Conservation (phyloP, 1,140 invertebrate species). For the Panagrolaimus sp. region DNA sequence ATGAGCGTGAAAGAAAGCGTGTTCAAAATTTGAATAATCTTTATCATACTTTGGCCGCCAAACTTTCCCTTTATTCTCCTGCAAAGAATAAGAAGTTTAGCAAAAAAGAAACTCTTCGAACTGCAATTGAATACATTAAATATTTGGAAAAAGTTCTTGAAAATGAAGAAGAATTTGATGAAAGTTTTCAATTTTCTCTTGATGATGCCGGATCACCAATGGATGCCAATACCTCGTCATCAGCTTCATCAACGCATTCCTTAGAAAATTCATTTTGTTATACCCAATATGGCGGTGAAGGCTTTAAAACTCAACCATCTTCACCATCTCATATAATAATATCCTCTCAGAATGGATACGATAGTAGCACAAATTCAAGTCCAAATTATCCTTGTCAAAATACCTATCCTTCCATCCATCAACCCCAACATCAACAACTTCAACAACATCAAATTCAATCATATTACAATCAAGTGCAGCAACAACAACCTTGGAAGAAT, state of each 20-base stretch:
- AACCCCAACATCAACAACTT: too few species aligned
- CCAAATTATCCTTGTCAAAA: too few species aligned
- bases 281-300: neutral
- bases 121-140: conserved; percentile 45
- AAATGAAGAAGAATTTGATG: neutral
- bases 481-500: too few species aligned
- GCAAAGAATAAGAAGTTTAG: conserved; percentile 45
- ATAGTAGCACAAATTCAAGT: too few species aligned
- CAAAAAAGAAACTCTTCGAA: conserved; percentile 44
- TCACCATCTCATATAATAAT: neutral
- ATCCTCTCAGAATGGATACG: neutral
- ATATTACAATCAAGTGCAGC: too few species aligned
- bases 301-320: neutral
- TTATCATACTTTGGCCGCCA: conserved; percentile 34
- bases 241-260: neutral
- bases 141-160: conserved; percentile 25
- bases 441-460: too few species aligned
- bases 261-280: neutral
- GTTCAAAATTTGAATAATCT: conserved; percentile 40
- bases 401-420: too few species aligned
- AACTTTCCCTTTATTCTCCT: neutral
- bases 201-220: neutral
- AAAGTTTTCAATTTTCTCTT: neutral
- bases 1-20: conserved; percentile 40
- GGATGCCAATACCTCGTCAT: neutral